Percentiles rank a stretch among this genome's conserved stretches.
phyloP scores from a whole-genome alignment of 2,888 invertebrate genomes.

The Hirtodrosophila confusa region DNA sequence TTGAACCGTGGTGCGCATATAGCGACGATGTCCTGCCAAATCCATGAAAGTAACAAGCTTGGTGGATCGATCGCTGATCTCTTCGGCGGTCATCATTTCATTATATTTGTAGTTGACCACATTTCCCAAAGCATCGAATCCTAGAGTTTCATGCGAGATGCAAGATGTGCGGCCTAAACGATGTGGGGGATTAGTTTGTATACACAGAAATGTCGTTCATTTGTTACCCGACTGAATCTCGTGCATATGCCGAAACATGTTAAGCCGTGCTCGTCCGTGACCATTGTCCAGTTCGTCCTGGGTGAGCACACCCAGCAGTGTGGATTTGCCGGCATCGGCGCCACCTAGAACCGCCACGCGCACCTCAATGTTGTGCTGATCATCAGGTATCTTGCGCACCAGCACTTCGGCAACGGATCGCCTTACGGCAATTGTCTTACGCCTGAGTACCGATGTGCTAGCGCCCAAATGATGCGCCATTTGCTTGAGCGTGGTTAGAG shows the following conservation, averaged over 20 bases:
- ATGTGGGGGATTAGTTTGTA: not conserved
- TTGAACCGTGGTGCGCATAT: conserved; percentile 96
- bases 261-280: conserved; percentile 95
- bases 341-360: conserved; percentile 97
- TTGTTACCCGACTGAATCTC: conserved; percentile 90
- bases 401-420: conserved; percentile 93
- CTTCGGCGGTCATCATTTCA: conserved; percentile 95
- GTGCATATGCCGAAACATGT: conserved; percentile 97
- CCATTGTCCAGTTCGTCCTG: conserved; percentile 99
- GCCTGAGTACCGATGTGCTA: conserved; percentile 89
- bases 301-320: conserved; percentile 96
- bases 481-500: conserved; percentile 91
- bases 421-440: conserved; percentile 86
- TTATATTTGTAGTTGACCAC: conserved; percentile 95
- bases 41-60: conserved; percentile 98
- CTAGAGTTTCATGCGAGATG: conserved; percentile 97
- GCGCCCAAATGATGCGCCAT: conserved; percentile 96
- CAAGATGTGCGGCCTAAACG: conserved; percentile 93
- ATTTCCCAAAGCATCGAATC: conserved; percentile 93
- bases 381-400: conserved; percentile 94
- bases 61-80: conserved; percentile 96
- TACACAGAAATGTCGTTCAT: not conserved
- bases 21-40: conserved; percentile 97
- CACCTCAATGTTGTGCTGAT: conserved; percentile 94
- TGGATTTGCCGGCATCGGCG: conserved; percentile 98